Evolutionary conservation across 2,888 invertebrate species (phyloP), one percentile per base, ranked within the genome.

Genomic region (Helicoverpa assulta): DNA sequence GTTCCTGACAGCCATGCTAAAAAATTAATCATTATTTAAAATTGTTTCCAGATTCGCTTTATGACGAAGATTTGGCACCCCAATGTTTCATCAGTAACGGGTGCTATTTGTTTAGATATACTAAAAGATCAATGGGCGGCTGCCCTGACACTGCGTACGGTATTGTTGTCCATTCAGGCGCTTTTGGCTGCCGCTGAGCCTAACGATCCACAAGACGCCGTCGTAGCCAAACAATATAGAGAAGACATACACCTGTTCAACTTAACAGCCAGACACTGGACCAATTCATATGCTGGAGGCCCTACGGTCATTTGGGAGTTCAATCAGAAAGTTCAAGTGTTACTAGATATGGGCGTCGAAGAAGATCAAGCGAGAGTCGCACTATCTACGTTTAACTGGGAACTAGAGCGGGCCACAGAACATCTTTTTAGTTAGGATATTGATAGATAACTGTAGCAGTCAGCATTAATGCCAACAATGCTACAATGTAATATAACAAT

Each of bases 31-130:
- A 14, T 40, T 10, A 43, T 47, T 47, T 47, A 6, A 43, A 40
- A 61, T 50, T 40, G 53, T 78, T 93, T 95, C 21, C 91, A 99
- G 99, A 99, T 99, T 79, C 97, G 98, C 82, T 99, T 99, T 96
- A 97, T 98, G 83, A 99, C 99, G 76, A 99, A 98, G 96, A 99
- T 99, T 91, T 99, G 99, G 99, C 99, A 99, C 96, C 99, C 99
- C 65, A 99, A 99, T 95, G 99, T 99, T 88, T 99, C 99, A 62
- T 99, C 99, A 18, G 99, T 99, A 18, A 99, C 99, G 0, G 99
- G 99, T 68, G 99, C 99, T 60, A 99, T 99, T 88, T 99, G 99
- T 94, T 96, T 99, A 93, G 99, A 99, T 93, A 99, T 99, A 88
- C 96, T 99, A 68, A 99, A 99, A 96, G 99, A 99, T 90, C 98